A percentile compares a stretch with the other conserved stretches of the same genome.
phyloP scores from a whole-genome alignment of 2,888 invertebrate genomes.

The Tridacna gigas region DNA sequence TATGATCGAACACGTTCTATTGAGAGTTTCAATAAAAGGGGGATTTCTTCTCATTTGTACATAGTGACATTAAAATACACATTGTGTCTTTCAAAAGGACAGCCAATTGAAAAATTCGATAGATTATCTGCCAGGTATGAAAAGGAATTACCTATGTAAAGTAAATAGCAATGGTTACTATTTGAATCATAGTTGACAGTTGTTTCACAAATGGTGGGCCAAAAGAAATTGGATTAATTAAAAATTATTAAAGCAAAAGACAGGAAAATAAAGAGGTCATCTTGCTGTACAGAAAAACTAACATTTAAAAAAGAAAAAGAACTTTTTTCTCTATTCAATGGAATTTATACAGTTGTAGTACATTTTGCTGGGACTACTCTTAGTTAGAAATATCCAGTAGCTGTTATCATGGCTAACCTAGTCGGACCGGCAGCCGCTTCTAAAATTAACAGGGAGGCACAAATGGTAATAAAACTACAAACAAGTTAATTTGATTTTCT shows the following conservation, averaged over 20 bases:
- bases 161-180: slow-evolving; percentile 28
- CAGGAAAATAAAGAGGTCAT: background rate
- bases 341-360: background rate
- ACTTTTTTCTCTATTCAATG: background rate
- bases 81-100: slow-evolving; percentile 22
- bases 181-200: slow-evolving; percentile 24
- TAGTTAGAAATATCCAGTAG: background rate
- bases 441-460: slow-evolving; percentile 68
- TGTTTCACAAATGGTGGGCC: background rate
- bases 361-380: background rate
- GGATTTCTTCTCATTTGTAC: slow-evolving; percentile 19
- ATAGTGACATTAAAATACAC: slow-evolving; percentile 26
- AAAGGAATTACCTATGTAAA: slow-evolving; percentile 26
- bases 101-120: slow-evolving; percentile 15
- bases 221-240: slow-evolving; percentile 13
- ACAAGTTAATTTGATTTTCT: background rate
- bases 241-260: background rate
- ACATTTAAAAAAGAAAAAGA: background rate
- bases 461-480: slow-evolving; percentile 62
- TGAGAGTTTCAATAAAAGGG: slow-evolving; percentile 22
- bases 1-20: slow-evolving; percentile 29
- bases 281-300: background rate
- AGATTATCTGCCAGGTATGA: slow-evolving; percentile 10
- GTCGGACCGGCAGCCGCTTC: slow-evolving; percentile 59
- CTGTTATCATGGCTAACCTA: slow-evolving; percentile 45